Base-by-base conservation (phyloP, 1,140 invertebrate species). In the Anadara kagoshimensis region DNA sequence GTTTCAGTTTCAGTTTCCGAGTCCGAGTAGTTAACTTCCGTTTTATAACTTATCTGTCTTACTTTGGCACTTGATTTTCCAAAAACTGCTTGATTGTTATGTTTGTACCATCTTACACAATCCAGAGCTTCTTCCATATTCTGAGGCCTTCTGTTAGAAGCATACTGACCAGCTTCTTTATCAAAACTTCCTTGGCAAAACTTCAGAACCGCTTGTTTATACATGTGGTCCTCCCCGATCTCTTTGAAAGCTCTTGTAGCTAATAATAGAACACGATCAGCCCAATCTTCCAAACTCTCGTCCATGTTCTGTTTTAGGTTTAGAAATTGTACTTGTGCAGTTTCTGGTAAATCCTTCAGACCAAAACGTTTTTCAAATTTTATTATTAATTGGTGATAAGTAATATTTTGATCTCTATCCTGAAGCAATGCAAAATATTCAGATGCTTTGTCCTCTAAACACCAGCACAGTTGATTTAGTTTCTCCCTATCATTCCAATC, bases 291-390 rank as follows among this genome's bases (percentile, higher is more conserved):
- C 16, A 64, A 47, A 12, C 14, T 64, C 12, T 75, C 73, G 1
- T 51, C 41, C n/a, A 18, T 7, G 8, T 59, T 49, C 22, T 75
- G 73, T 14, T 44, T 64, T 16, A 58, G 10, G 16, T 10, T 58
- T 7, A 20, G 14, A 11, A 73, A 45, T 41, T 67, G 59, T 0
- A 69, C 26, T 65, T 75, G 66, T 41, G 49, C 26, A 10, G 66
- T 75, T 45, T 58, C 65, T 5, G 54, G 29, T 16, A 75, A 44
- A 29, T 64, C 66, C 18, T 57, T 45, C 16, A 26, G 56, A 7
- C 62, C 64, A 53, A 75, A 69, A 11, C 73, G 66, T 11, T 44
- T 63, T 43, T 75, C 51, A n/a, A 64, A 44, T 44, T 69, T 58
- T 18, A n/a, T 11, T 5, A 69, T 11, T 1, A 66, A 14, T 8